Percentiles rank a stretch among this genome's conserved stretches.
Conservation (phyloP, 2,888 invertebrate genomes). For the Hydraecia micacea region DNA sequence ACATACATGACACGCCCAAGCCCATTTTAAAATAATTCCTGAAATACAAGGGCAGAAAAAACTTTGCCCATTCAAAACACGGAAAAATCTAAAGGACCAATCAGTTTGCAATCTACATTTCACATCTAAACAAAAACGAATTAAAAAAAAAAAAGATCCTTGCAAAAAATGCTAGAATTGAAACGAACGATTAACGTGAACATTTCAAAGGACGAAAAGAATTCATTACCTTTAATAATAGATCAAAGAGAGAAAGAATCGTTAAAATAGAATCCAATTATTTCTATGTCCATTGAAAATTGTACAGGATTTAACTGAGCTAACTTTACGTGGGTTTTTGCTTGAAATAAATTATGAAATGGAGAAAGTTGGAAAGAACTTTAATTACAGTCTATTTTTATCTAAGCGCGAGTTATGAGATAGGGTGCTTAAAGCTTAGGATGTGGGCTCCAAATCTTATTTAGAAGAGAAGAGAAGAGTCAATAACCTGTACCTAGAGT, state of each 20-base stretch:
- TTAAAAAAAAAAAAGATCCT: conserved; percentile 12
- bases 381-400: conserved; percentile 36
- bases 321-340: conserved; percentile 18
- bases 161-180: conserved; percentile 16
- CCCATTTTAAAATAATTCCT: background rate
- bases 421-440: background rate
- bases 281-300: conserved; percentile 62
- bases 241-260: conserved; percentile 64
- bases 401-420: background rate
- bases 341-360: conserved; percentile 39
- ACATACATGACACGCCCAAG: background rate
- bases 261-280: conserved; percentile 67
- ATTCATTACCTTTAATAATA: conserved; percentile 62
- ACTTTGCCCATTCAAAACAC: background rate
- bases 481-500: too few relatives aligned
- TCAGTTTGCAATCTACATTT: background rate
- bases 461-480: too few relatives aligned
- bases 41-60: background rate
- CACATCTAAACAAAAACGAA: conserved; percentile 7
- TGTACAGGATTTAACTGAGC: conserved; percentile 42
- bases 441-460: background rate
- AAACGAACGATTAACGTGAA: conserved; percentile 36
- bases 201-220: conserved; percentile 48
- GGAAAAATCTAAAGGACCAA: background rate
- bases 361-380: conserved; percentile 8